Base-by-base conservation (phyloP, 1,140 invertebrate species). In the Cylas formicarius region DNA sequence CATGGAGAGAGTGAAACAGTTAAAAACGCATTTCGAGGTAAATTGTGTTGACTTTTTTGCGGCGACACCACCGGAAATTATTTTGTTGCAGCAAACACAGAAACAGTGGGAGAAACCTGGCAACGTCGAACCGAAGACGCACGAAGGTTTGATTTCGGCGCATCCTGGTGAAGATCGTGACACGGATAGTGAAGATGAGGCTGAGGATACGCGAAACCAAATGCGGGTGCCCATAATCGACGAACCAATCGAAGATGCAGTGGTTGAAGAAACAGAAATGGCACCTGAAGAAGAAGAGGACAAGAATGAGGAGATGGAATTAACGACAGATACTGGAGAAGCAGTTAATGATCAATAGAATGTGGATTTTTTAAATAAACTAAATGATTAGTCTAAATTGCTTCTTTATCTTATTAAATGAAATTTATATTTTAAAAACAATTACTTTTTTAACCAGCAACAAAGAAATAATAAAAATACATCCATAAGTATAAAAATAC, bases 1-100 rank as follows among this genome's bases (percentile, higher is more conserved):
- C 62, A 78, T 88, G 56, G 71, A 81, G 27, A 81, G 81, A 67
- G 77, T 89, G 27, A 78, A 81, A 48, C 65, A 69, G 13, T 64
- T 83, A 29, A 82, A 82, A 62, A 71, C 73, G 53, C 68, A 66
- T 19, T 66, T 71, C 40, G 56, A 68, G 40, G 69, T 70, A 60
- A 66, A 58, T 55, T 38, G 28, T n/a, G n/a, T n/a, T n/a, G n/a
- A n/a, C n/a, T n/a, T n/a, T n/a, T 16, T 2, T 48, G 45, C 13
- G 9, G 16, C 2, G 2, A 28, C 3, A 1, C 2, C 4, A 18
- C 21, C 28, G 24, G 31, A 17, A 35, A 23, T 14, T 45, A 28
- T 28, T 3, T 50, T 36, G 18, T 24, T 35, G 1, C 13, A 48
- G 42, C 23, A 53, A 38, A 23, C 22, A 18, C 20, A 72, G 67